Conservation (phyloP, 2,113 vertebrate genomes). For the Ariopsis seemanni region DNA sequence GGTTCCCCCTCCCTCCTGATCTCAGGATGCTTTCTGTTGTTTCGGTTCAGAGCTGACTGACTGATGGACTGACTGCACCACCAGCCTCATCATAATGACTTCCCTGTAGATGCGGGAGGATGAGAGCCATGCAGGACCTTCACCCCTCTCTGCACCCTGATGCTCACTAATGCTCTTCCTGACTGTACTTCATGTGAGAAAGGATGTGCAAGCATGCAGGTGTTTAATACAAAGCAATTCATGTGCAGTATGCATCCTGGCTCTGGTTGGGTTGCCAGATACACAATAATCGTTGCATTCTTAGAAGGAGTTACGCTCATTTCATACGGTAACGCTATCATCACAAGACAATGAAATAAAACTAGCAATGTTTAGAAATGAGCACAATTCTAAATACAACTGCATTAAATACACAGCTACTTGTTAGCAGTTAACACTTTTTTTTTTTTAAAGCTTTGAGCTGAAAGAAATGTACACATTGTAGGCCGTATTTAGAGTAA, state of each 20-base stretch:
- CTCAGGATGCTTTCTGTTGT: neutral
- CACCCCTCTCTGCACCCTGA: constrained; percentile 4
- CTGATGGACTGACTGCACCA: neutral
- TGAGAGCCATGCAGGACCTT: neutral
- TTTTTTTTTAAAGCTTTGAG: no score
- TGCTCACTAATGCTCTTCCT: neutral
- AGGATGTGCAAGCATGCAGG: neutral
- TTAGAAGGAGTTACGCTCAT: neutral
- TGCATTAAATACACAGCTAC: no score
- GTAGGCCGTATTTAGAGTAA: no score
- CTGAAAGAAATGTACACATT: no score
- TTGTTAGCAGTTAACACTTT: no score
- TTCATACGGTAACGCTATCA: no score
- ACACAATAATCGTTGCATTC: neutral
- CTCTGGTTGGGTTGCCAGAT: constrained; percentile 32
- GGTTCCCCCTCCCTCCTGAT: no score
- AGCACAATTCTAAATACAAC: no score
- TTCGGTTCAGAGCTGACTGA: neutral
- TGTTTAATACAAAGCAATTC: neutral
- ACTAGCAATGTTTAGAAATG: no score
- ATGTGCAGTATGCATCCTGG: neutral
- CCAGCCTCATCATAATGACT: neutral
- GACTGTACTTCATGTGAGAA: neutral
- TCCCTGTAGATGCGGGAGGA: neutral
- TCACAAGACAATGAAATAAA: no score